Evolutionary conservation across 2,888 invertebrate species (phyloP), one percentile per base, ranked within the genome.

Genomic region (Piscicola geometra): DNA sequence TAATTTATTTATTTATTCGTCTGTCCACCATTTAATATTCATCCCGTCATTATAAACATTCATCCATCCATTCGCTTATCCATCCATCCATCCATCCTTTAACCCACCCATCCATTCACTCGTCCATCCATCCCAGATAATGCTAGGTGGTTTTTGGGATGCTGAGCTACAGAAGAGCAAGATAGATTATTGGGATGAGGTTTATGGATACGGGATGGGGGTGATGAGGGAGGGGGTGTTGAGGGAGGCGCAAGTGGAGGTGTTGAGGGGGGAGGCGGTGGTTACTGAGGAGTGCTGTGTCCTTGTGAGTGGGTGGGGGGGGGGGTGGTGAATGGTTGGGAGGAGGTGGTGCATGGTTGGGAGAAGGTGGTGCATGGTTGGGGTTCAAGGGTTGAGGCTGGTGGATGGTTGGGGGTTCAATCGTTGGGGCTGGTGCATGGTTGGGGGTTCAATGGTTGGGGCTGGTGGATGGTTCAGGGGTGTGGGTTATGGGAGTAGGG

Each of bases 181-280:
- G 75, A 78, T 96, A 1, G 89, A 89, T 67, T 95, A 91, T 84
- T 97, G 96, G 96, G 90, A 93, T 28, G 89, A 95, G 85, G 95
- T 97, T 0, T 41, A 95, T 82, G 94, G 94, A 0, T 94, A 92
- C 82, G 91, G 92, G 86, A 97, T 97, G 96, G 90, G 90, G 77
- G 92, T 92, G 81, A 91, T 97, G 90, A 92, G 92, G 82, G 88
- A 89, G 0, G 91, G 93, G 83, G 93, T 93, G 0, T 87, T 94
- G 0, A 88, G 89, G 81, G 94, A 95, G 83, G 90, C 91, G 0
- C 88, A 89, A 25, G 89, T 93, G 60, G 90, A 90, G 81, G 85
- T 89, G 30, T 89, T 91, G 80, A 89, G 90, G 0, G 87, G 87
- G 0, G 88, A 90, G 50, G 86, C 89, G 80, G 87, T 93, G 75